Evolutionary conservation across 2,113 vertebrate species (phyloP).

Genomic region (Struthidea cinerea): DNA sequence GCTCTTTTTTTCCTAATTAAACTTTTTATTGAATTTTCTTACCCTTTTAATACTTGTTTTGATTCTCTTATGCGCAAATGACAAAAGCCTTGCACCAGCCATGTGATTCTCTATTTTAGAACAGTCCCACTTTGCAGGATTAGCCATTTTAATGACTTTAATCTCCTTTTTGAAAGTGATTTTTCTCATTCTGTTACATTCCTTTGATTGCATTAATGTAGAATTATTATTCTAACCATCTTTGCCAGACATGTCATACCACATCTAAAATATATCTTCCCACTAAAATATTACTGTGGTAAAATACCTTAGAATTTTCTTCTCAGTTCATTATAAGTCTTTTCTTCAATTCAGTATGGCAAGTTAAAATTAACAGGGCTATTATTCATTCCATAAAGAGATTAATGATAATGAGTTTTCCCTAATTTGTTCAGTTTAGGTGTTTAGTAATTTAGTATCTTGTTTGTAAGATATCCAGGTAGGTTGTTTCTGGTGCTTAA

Average conservation of each 20-base stretch:
- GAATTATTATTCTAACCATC: slow-evolving; percentile 72
- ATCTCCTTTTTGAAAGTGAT: slow-evolving; percentile 84
- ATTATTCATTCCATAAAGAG: slow-evolving; percentile 53
- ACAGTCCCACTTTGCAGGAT: slow-evolving; percentile 89
- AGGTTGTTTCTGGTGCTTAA: background rate
- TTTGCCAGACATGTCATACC: slow-evolving; percentile 25
- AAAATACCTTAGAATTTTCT: slow-evolving; percentile 42
- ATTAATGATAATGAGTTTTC: slow-evolving; percentile 59
- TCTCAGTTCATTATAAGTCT: slow-evolving; percentile 30
- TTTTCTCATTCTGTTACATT: slow-evolving; percentile 76
- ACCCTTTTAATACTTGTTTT: slow-evolving; percentile 78
- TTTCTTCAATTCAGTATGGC: slow-evolving; percentile 22
- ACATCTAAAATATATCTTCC: slow-evolving; percentile 18
- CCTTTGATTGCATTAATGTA: slow-evolving; percentile 75
- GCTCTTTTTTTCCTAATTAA: slow-evolving; percentile 81
- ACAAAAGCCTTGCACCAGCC: slow-evolving; percentile 86
- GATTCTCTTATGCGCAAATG: slow-evolving; percentile 76
- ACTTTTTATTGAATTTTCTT: slow-evolving; percentile 83
- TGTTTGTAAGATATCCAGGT: background rate
- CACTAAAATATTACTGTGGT: slow-evolving; percentile 15
- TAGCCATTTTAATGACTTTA: slow-evolving; percentile 93
- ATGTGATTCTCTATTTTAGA: slow-evolving; percentile 86
- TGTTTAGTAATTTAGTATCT: background rate
- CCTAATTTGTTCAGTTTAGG: slow-evolving; percentile 31
- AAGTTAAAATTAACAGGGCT: slow-evolving; percentile 32